These are phyloP conservation scores for Palythoa grandiflora DNA, from an alignment of 92 coral and sea anemone species.

Conservation along the genomic window DNA sequence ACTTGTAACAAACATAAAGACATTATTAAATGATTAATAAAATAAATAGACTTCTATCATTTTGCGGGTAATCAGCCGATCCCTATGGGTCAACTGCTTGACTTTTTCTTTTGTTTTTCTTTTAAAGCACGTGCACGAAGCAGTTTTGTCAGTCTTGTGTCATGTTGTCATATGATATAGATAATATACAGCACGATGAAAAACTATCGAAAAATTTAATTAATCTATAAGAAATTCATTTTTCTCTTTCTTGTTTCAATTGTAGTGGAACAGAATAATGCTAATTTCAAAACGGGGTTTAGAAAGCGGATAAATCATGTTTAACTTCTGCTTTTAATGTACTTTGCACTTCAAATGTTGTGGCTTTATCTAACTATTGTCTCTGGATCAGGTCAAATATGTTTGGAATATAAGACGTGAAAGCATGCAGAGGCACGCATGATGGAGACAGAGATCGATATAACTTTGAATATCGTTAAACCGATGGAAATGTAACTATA, in stretches of 20 bases:
- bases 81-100: background rate
- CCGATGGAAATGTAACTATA: background rate
- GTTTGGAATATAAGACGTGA: background rate
- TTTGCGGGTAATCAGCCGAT: background rate
- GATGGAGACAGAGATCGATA: background rate
- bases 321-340: background rate
- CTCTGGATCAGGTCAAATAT: slow-evolving; percentile 7
- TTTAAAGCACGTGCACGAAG: background rate
- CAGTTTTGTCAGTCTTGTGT: background rate
- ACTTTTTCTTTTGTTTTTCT: background rate
- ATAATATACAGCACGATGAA: background rate
- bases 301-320: background rate
- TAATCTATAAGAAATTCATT: background rate
- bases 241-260: background rate
- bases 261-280: background rate
- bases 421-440: background rate
- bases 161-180: background rate
- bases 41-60: background rate
- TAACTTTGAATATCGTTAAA: background rate
- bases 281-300: too few relatives aligned
- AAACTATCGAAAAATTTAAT: background rate
- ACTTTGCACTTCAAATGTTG: background rate
- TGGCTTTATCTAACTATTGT: background rate
- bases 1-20: too few relatives aligned
- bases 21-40: background rate